A percentile compares a stretch with the other conserved stretches of the same genome.
Conservation (phyloP, 2,888 invertebrate species). For the Thymelicus sylvestris region DNA sequence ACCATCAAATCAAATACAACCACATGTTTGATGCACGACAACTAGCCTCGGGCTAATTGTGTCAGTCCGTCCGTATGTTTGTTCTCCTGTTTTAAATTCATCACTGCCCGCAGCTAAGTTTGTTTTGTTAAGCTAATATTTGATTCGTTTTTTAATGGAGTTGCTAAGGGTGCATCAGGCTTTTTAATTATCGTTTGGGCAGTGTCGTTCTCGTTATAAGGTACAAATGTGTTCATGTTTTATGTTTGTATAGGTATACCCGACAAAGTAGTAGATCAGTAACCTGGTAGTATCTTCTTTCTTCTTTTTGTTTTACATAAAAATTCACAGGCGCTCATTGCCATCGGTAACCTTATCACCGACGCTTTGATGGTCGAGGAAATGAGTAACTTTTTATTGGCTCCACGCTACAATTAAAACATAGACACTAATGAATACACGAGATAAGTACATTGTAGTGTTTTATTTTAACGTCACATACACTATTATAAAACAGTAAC, state of each 20-base stretch:
- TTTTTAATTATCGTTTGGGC: constrained; percentile 18
- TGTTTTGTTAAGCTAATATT: constrained; percentile 70
- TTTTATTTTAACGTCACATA: no score
- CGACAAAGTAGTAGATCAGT: not conserved
- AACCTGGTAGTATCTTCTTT: not conserved
- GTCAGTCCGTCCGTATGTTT: constrained; percentile 58
- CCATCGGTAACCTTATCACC: no score
- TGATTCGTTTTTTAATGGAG: constrained; percentile 65
- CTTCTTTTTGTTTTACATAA: no score
- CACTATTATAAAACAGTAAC: no score
- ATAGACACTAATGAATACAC: no score
- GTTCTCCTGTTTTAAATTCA: constrained; percentile 60
- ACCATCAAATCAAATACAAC: constrained; percentile 49
- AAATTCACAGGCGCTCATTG: no score
- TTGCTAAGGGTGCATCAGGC: constrained; percentile 23
- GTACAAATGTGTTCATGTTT: not conserved
- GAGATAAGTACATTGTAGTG: no score
- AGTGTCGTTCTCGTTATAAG: constrained; percentile 39
- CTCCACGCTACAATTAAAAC: no score
- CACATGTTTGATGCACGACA: constrained; percentile 52
- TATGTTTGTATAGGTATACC: not conserved
- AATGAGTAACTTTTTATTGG: no score
- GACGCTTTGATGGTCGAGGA: no score
- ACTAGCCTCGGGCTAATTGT: constrained; percentile 74
- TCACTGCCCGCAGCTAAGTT: constrained; percentile 59